These are phyloP conservation scores for Lycocerus yunnanus DNA, from an alignment of 2,888 invertebrate species.

Conservation along the genomic window DNA sequence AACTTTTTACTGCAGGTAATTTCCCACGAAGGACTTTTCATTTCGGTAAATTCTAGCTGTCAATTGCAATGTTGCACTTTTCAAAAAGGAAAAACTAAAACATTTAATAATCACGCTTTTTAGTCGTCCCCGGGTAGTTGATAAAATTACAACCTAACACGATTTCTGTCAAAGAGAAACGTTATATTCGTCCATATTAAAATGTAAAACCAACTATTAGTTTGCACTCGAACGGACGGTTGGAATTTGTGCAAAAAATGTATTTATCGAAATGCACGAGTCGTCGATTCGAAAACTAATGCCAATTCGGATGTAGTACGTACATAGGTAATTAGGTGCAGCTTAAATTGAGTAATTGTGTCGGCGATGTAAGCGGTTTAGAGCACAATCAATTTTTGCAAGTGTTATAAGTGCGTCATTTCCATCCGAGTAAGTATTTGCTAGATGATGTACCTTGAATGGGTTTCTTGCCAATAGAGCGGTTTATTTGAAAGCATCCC, in stretches of 20 bases:
- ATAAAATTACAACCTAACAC: neutral
- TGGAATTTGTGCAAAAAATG: neutral
- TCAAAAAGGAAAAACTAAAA: neutral
- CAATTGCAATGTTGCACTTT: slow-evolving; percentile 6
- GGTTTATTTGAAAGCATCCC: slow-evolving; percentile 1
- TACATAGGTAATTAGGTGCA: neutral
- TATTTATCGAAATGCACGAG: neutral
- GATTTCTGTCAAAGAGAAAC: neutral
- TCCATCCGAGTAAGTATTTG: neutral
- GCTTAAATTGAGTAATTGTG: neutral
- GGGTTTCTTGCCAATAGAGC: slow-evolving; percentile 3
- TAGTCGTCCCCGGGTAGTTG: neutral
- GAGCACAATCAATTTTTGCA: neutral
- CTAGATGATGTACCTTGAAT: neutral
- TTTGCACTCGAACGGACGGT: no score
- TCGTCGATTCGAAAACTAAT: neutral
- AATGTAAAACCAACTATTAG: neutral
- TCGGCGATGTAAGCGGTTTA: neutral
- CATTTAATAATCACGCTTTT: neutral
- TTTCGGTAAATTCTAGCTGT: slow-evolving; percentile 15
- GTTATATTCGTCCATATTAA: no score
- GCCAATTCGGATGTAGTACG: neutral
- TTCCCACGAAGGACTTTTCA: slow-evolving; percentile 31
- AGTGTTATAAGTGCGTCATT: neutral
- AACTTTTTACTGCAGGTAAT: slow-evolving; percentile 38